Evolutionary conservation across 2,113 vertebrate genomes (phyloP), one percentile per base, ranked within the genome.

Genomic region (Phaethornis superciliosus): DNA sequence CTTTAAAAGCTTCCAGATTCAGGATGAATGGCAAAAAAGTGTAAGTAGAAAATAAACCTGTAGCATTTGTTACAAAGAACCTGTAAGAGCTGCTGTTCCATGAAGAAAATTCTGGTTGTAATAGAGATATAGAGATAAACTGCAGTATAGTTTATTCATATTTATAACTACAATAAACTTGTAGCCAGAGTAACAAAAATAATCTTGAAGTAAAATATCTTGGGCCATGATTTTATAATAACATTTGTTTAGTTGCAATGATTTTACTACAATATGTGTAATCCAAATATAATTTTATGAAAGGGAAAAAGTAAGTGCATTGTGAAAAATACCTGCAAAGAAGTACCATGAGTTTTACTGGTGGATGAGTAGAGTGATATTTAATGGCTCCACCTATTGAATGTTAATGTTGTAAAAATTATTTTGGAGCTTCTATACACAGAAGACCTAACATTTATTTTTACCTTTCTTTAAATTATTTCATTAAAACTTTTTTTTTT

Each of bases 111-210:
- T 70, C 81, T 24, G 14, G 6, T 88, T 81, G 72, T 78, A 86
- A 91, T 52, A 88, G 26, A 90, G 78, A 81, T 77, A 51, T 8
- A 19, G 46, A 47, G 46, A 47, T 47, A 96, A 93, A 92, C 13
- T 77, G 18, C 21, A 15, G 28, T 86, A 70, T 46, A 74, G 44
- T 86, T 95, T 96, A 81, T 93, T 97, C 88, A 52, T 89, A 82
- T 90, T 96, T 89, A 85, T 71, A 91, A 92, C 82, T 56, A 52
- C 15, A 94, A 84, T 95, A 93, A 93, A 90, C 37, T 85, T 90
- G 5, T 91, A 91, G 94, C 40, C 24, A 63, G 35, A 92, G 32
- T 46, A 94, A 69, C 78, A 94, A 93, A 81, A 44, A 85, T n/a
- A 28, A 49, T 51, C 63, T 76, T 87, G 81, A 96, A 94, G 72